Conservation (phyloP, 2,113 vertebrate species). For the Ancistrus triradiatus region DNA sequence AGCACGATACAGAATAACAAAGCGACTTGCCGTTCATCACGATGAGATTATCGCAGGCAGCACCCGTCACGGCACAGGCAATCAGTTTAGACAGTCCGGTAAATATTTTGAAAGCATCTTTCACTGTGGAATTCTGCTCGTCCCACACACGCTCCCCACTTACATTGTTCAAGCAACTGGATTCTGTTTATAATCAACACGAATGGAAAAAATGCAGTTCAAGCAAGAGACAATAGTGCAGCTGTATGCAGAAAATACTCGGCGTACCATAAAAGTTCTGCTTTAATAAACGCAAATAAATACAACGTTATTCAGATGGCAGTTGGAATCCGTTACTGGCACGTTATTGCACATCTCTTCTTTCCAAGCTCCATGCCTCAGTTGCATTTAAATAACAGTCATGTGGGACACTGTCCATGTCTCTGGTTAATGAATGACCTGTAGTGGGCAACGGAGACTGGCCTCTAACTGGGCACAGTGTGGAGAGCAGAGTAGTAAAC, state of each 20-base stretch:
- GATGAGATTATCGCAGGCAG: slow-evolving; percentile 1
- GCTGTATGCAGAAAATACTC: background rate
- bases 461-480: background rate
- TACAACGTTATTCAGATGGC: slow-evolving; percentile 65
- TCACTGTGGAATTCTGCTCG: slow-evolving; percentile 9
- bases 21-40: no score
- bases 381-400: slow-evolving; percentile 53
- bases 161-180: background rate
- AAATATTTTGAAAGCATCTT: slow-evolving; percentile 17
- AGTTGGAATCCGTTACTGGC: slow-evolving; percentile 68
- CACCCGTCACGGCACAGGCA: background rate
- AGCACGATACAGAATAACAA: no score
- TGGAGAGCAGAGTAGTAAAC: background rate
- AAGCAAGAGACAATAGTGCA: background rate
- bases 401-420: background rate
- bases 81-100: background rate
- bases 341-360: slow-evolving; percentile 67
- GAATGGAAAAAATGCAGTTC: background rate
- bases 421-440: slow-evolving; percentile 25
- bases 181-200: background rate
- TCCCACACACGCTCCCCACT: slow-evolving; percentile 23
- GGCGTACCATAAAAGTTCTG: slow-evolving; percentile 49
- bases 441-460: background rate
- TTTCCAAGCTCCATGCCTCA: slow-evolving; percentile 42
- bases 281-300: slow-evolving; percentile 69